Evolutionary conservation across 2,888 invertebrate species (phyloP).

Genomic region (Melanophora roralis): DNA sequence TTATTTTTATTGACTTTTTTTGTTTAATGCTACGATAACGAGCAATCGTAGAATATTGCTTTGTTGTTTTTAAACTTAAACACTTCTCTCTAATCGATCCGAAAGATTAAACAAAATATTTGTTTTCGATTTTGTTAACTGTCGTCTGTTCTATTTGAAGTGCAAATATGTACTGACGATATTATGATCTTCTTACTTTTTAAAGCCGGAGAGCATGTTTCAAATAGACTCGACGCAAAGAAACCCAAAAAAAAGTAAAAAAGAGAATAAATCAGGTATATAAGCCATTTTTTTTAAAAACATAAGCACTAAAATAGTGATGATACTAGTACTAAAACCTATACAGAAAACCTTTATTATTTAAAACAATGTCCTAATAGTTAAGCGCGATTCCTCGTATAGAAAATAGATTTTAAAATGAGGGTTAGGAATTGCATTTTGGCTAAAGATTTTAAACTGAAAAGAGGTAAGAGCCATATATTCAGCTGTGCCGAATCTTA

Average conservation of each 20-base stretch:
- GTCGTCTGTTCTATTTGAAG: conserved; percentile 40
- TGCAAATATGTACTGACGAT: conserved; percentile 48
- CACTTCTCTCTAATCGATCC: conserved; percentile 9
- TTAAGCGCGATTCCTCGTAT: too few species aligned
- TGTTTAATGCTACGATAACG: conserved; percentile 43
- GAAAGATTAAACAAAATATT: not conserved
- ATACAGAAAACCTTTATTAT: too few species aligned
- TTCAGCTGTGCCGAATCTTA: too few species aligned
- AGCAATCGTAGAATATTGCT: conserved; percentile 33
- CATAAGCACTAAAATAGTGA: not conserved
- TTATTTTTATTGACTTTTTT: not conserved
- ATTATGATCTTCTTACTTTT: conserved; percentile 31
- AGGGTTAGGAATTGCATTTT: too few species aligned
- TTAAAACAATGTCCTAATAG: too few species aligned
- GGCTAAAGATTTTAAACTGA: too few species aligned
- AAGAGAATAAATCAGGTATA: conserved; percentile 25
- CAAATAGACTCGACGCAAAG: conserved; percentile 20
- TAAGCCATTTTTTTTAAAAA: conserved; percentile 4
- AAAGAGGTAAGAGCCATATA: too few species aligned
- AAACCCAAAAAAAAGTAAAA: conserved; percentile 4
- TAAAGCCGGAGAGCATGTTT: conserved; percentile 53
- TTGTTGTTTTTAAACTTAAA: conserved; percentile 21
- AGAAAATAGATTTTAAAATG: too few species aligned
- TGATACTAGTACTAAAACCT: too few species aligned
- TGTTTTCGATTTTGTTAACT: conserved; percentile 2